Evolutionary conservation across 2,888 invertebrate species (phyloP).

Genomic region (Hydrotaea diabolus): DNA sequence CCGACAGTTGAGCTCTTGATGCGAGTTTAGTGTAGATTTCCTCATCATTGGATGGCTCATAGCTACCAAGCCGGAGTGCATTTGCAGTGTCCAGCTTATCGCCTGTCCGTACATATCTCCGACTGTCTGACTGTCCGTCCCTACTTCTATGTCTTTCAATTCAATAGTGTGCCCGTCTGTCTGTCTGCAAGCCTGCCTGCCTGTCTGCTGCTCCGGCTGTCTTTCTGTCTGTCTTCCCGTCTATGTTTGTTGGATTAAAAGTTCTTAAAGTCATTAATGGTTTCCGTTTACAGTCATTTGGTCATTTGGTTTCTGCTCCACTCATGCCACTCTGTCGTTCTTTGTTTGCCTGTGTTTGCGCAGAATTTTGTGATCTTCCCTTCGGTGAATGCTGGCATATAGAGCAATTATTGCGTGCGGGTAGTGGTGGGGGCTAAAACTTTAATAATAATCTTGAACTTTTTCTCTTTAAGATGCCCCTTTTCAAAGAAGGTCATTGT

Average conservation of each 20-base stretch:
- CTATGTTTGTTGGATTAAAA: constrained; percentile 62
- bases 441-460: constrained; percentile 37
- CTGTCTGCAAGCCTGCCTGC: not conserved
- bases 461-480: not conserved
- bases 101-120: not conserved
- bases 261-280: constrained; percentile 68
- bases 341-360: not conserved
- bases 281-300: constrained; percentile 58
- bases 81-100: not conserved
- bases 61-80: not conserved
- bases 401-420: not conserved
- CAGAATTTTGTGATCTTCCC: not conserved
- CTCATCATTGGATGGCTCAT: constrained; percentile 50
- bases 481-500: constrained; percentile 37
- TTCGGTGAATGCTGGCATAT: not conserved
- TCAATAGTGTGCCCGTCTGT: not conserved
- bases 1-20: not conserved
- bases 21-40: constrained; percentile 55
- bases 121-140: no score
- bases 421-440: not conserved
- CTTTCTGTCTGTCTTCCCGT: not conserved
- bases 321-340: not conserved
- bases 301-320: constrained; percentile 23
- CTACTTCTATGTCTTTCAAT: not conserved
- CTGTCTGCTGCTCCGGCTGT: not conserved